Base-by-base conservation (phyloP, 2,888 invertebrate species). In the Palloptera scutellata region DNA sequence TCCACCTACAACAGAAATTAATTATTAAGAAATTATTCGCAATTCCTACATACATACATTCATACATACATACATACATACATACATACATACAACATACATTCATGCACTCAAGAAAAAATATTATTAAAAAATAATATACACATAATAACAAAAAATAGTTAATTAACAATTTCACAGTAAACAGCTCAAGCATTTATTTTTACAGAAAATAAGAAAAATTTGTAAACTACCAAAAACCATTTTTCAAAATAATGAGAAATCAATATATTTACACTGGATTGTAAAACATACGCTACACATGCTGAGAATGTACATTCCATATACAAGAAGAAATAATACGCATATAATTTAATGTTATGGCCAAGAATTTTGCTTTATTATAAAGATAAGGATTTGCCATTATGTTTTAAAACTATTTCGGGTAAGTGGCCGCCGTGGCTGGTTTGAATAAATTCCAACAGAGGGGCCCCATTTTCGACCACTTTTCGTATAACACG, bases 181-280 rank as follows among this genome's bases (percentile, higher is more conserved):
- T 8, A 20, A 69, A 53, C 61, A 64, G 70, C 66, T 68, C 69
- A 74, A 67, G 70, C 64, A 68, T 71, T 72, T 71, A 73, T 71
- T 70, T 68, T 68, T 63, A 65, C 64, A 72, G 20, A 68, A 62
- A 61, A 62, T 11, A 67, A 58, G 71, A 60, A 55, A 61, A 65
- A 68, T 48, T 64, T 67, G 55, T 70, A 19, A 61, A 68, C 67
- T 60, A 60, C 54, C 30, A 60, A 60, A 45, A 66, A 62, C 55
- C 52, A 64, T 61, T 55, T 41, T 17, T 52, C 66, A 48, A 55
- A 20, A 70, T 62, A 51, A 61, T 52, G 61, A 68, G 20, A 64
- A 66, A 70, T 52, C 41, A 65, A 41, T 43, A n/a, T n/a, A n/a
- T n/a, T n/a, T n/a, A n/a, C n/a, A n/a, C n/a, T n/a, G n/a, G n/a